Conservation (phyloP, 2,888 invertebrate species). For the Flexamia atlantica region DNA sequence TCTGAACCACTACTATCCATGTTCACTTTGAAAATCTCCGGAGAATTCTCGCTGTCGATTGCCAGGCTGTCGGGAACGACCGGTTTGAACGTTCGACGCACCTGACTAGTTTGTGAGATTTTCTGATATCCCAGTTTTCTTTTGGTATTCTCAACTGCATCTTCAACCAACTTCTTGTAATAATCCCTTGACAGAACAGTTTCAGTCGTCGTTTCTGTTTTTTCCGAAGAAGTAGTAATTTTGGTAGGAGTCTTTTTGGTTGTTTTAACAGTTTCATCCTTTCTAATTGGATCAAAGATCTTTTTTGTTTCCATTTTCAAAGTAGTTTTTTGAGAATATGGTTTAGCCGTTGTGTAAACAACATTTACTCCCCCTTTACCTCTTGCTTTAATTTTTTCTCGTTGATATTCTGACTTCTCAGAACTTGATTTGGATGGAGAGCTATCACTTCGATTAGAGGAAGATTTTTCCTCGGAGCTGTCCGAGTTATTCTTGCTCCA, state of each 20-base stretch:
- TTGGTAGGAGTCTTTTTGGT: not conserved
- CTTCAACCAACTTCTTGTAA: constrained; percentile 21
- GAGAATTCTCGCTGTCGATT: not conserved
- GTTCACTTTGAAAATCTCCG: constrained; percentile 43
- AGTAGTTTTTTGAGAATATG: not conserved
- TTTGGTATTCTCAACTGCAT: constrained; percentile 22
- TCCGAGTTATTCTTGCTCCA: not conserved
- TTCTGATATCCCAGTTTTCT: constrained; percentile 16
- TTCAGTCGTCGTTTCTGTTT: not conserved
- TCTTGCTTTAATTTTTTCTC: not conserved
- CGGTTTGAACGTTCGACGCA: not conserved
- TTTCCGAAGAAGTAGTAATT: not conserved
- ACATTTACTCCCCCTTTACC: not conserved
- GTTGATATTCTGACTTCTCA: not conserved
- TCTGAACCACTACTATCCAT: constrained; percentile 15
- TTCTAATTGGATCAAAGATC: too few relatives aligned
- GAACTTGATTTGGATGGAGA: constrained; percentile 6
- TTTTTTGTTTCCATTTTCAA: not conserved
- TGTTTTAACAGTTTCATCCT: not conserved
- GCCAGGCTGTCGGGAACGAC: constrained; percentile 9
- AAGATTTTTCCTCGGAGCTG: not conserved
- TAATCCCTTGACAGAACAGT: not conserved
- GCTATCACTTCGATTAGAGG: not conserved
- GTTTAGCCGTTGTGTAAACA: not conserved
- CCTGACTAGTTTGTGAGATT: not conserved